These are phyloP conservation scores for Hirtodrosophila confusa DNA, from an alignment of 2,888 invertebrate genomes.

Conservation along the genomic window DNA sequence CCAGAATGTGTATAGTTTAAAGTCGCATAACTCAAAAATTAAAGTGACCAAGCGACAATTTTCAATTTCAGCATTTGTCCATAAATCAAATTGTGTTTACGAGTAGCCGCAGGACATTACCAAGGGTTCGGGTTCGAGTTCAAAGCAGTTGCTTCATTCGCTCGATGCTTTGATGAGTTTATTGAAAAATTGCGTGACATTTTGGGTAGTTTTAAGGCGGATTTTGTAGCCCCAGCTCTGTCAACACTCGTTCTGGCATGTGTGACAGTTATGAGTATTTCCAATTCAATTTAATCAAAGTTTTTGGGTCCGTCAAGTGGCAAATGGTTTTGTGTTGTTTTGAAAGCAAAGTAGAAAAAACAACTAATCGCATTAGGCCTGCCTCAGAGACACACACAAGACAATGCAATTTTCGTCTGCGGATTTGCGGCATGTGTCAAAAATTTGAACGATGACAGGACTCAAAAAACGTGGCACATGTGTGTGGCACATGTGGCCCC, in stretches of 20 bases:
- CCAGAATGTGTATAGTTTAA: conserved; percentile 57
- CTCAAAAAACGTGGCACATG: conserved; percentile 42
- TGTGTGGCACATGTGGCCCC: conserved; percentile 16
- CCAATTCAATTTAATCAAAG: conserved; percentile 75
- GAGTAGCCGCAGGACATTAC: conserved; percentile 61
- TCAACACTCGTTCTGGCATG: conserved; percentile 57
- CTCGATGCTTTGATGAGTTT: conserved; percentile 73
- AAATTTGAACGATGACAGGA: conserved; percentile 47
- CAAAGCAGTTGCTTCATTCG: conserved; percentile 41
- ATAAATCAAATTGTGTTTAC: conserved; percentile 77
- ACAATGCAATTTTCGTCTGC: conserved; percentile 31
- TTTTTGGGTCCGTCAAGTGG: conserved; percentile 42
- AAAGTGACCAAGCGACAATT: conserved; percentile 83
- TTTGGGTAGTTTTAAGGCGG: conserved; percentile 66
- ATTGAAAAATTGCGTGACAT: conserved; percentile 74
- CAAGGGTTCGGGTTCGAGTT: conserved; percentile 44
- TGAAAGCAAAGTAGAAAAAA: conserved; percentile 39
- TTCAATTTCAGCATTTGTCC: conserved; percentile 70
- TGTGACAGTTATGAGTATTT: conserved; percentile 78
- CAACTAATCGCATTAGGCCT: conserved; percentile 73
- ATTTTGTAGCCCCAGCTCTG: conserved; percentile 25
- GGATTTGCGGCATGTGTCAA: conserved; percentile 71
- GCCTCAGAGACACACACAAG: conserved; percentile 11
- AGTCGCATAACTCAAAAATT: conserved; percentile 82
- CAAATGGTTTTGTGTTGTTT: conserved; percentile 45